Percentiles rank a stretch among this genome's conserved stretches.
Evolutionary conservation across 2,888 invertebrate genomes (phyloP).

Genomic region (Ectemnius lituratus): DNA sequence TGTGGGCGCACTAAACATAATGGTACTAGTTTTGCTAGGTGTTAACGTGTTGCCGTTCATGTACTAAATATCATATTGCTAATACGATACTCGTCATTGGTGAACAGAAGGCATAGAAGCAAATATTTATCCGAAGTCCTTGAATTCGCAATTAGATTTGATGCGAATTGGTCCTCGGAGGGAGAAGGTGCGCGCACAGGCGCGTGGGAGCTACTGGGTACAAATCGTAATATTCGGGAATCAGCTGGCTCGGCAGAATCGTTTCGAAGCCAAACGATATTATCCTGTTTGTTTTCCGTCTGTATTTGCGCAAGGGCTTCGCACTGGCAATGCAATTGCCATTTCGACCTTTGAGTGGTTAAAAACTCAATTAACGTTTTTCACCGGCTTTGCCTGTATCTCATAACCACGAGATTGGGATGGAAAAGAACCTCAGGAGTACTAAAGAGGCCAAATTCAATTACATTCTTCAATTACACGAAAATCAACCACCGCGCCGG

Average conservation of each 20-base stretch:
- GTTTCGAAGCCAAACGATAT: constrained; percentile 58
- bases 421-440: too few species aligned
- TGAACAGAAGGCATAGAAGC: constrained; percentile 15
- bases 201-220: constrained; percentile 15
- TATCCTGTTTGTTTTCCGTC: constrained; percentile 59
- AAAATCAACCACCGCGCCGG: too few species aligned
- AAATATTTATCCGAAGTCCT: constrained; percentile 50
- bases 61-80: constrained; percentile 21
- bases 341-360: constrained; percentile 27
- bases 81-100: constrained; percentile 31
- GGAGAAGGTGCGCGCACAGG: background rate
- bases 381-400: background rate
- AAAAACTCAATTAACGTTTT: constrained; percentile 34
- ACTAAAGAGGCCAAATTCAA: too few species aligned
- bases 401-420: too few species aligned
- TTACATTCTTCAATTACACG: too few species aligned
- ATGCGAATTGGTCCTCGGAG: constrained; percentile 43
- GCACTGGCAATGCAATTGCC: constrained; percentile 33
- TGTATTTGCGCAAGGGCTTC: constrained; percentile 51
- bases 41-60: constrained; percentile 26
- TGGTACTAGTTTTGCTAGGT: constrained; percentile 24
- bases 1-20: background rate
- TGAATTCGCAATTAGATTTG: constrained; percentile 52
- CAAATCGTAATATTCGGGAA: constrained; percentile 56
- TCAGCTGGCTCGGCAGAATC: constrained; percentile 51